Percentiles rank a stretch among this genome's conserved stretches.
phyloP scores from a whole-genome alignment of 2,888 invertebrate genomes.

The Rotaria macrura region DNA sequence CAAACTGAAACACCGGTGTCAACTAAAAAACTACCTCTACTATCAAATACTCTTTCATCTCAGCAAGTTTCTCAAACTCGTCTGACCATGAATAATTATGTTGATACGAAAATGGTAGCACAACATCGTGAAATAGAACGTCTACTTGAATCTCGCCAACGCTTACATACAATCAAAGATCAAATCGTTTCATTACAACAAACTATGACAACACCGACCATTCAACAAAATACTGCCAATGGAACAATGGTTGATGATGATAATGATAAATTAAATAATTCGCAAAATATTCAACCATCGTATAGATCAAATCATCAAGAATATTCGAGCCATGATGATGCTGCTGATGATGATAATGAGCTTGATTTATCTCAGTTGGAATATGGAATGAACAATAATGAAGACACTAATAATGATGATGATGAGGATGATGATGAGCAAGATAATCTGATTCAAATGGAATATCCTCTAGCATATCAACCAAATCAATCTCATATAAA shows the following conservation, averaged over 20 bases:
- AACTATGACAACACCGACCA: background rate
- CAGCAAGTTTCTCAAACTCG: background rate
- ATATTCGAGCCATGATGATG: background rate
- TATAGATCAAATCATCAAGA: background rate
- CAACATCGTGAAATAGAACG: slow-evolving; percentile 16
- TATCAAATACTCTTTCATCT: background rate
- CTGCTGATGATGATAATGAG: background rate
- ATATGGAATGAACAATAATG: no score
- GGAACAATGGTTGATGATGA: background rate
- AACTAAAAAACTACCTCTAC: background rate
- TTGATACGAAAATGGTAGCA: background rate
- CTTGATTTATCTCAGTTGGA: background rate
- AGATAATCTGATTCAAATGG: background rate
- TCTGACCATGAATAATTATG: background rate
- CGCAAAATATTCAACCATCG: background rate
- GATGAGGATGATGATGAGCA: background rate
- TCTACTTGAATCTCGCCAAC: slow-evolving; percentile 3
- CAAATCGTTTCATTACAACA: slow-evolving; percentile 17
- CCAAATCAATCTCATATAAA: background rate
- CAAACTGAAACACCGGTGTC: background rate
- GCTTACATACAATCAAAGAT: slow-evolving; percentile 9
- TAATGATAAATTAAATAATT: background rate
- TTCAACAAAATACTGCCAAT: background rate
- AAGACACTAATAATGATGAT: background rate
- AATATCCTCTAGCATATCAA: no score